A percentile compares a stretch with the other conserved stretches of the same genome.
phyloP scores from a whole-genome alignment of 1,140 invertebrate genomes.

The Asobara japonica region DNA sequence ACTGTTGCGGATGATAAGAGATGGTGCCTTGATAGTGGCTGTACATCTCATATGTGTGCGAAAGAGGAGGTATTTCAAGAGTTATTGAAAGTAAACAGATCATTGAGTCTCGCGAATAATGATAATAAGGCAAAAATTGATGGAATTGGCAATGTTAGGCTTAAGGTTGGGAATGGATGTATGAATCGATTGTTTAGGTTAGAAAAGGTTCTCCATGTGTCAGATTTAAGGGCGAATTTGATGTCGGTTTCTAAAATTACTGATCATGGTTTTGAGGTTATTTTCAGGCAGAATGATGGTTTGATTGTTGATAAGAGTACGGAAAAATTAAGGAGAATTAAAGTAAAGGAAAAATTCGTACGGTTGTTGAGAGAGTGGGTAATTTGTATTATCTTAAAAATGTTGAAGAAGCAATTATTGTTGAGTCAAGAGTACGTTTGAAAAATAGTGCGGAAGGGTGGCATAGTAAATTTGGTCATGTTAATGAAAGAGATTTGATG shows the following conservation, averaged over 20 bases:
- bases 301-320: slow-evolving; percentile 18
- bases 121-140: too few species aligned
- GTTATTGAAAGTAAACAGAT: too few species aligned
- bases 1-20: not conserved
- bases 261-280: slow-evolving; percentile 29
- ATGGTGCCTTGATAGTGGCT: too few species aligned
- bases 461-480: slow-evolving; percentile 35
- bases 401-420: not conserved
- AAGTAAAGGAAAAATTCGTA: not conserved
- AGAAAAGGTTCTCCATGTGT: slow-evolving; percentile 27
- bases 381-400: slow-evolving; percentile 30
- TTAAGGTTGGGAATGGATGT: too few species aligned
- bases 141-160: too few species aligned
- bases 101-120: too few species aligned
- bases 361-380: slow-evolving; percentile 15
- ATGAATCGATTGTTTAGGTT: slow-evolving; percentile 26
- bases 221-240: slow-evolving; percentile 37
- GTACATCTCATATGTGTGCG: too few species aligned
- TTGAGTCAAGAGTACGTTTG: not conserved
- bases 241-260: slow-evolving; percentile 30
- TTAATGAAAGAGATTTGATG: slow-evolving; percentile 32
- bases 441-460: not conserved
- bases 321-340: too few species aligned
- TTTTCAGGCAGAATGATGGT: slow-evolving; percentile 27
- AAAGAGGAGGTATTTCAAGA: too few species aligned